These are phyloP conservation scores for Zaprionus vittiger DNA, from an alignment of 1,140 invertebrate genomes.

Conservation along the genomic window DNA sequence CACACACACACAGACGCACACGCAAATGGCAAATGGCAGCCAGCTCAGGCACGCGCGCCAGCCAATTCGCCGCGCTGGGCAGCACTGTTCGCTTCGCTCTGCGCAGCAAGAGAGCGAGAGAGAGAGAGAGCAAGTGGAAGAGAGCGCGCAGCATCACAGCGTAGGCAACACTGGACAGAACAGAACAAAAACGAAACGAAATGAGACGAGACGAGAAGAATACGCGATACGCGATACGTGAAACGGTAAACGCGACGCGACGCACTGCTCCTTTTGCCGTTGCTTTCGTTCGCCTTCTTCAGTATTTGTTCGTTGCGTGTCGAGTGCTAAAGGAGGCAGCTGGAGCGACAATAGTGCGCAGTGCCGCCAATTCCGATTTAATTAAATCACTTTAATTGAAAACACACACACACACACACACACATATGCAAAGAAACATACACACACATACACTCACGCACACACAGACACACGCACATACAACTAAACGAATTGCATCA, in stretches of 20 bases:
- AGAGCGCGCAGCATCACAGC: conserved; percentile 61
- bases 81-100: conserved; percentile 43
- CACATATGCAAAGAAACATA: conserved; percentile 12
- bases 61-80: conserved; percentile 43
- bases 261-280: conserved; percentile 37
- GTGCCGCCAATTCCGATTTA: conserved; percentile 50
- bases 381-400: conserved; percentile 54
- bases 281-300: conserved; percentile 56
- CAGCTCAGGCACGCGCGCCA: conserved; percentile 55
- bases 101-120: conserved; percentile 49
- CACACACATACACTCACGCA: conserved; percentile 13
- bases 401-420: conserved; percentile 27
- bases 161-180: background rate
- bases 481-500: conserved; percentile 29
- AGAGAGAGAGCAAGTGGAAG: background rate
- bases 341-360: conserved; percentile 19
- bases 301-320: conserved; percentile 74
- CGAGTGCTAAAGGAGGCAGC: conserved; percentile 47
- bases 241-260: conserved; percentile 9
- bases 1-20: conserved; percentile 32
- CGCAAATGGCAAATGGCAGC: conserved; percentile 5
- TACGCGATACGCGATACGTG: background rate
- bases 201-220: background rate
- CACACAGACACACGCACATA: conserved; percentile 25
- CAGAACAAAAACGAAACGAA: conserved; percentile 7